phyloP scores from a whole-genome alignment of 2,888 invertebrate genomes.

The Trilocha varians region DNA sequence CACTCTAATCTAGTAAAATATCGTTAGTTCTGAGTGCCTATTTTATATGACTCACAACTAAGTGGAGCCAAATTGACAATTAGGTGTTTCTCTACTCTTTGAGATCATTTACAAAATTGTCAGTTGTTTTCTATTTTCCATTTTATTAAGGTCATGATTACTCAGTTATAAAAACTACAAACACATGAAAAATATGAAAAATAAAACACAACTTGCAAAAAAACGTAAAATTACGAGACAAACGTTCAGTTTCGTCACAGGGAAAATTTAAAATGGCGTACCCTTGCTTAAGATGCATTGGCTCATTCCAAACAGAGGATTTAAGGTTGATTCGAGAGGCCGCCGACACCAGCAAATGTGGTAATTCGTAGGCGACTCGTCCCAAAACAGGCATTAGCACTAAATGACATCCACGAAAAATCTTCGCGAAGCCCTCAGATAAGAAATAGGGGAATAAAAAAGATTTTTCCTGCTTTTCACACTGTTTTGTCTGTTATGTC shows the following conservation, averaged over 20 bases:
- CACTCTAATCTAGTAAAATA: slow-evolving; percentile 10
- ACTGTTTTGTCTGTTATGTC: slow-evolving; percentile 31
- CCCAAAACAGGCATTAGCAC: slow-evolving; percentile 66
- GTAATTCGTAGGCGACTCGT: slow-evolving; percentile 64
- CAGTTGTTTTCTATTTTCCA: no score
- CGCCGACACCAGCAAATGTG: slow-evolving; percentile 51
- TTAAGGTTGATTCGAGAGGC: slow-evolving; percentile 52
- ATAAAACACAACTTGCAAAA: slow-evolving; percentile 22
- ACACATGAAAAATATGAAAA: no score
- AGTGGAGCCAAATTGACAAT: no score
- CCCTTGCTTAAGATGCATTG: slow-evolving; percentile 69
- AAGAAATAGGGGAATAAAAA: slow-evolving; percentile 54
- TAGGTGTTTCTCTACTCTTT: no score
- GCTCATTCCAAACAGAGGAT: slow-evolving; percentile 62
- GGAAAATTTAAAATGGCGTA: slow-evolving; percentile 50
- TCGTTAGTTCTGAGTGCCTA: slow-evolving; percentile 16
- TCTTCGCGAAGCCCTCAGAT: slow-evolving; percentile 48
- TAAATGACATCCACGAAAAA: slow-evolving; percentile 69
- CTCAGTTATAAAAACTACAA: no score
- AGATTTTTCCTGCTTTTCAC: slow-evolving; percentile 38
- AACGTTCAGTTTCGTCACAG: slow-evolving; percentile 39
- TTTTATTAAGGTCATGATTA: no score
- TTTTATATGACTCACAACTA: no score
- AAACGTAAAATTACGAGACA: slow-evolving; percentile 21
- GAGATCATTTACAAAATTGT: no score